Percentiles rank a stretch among this genome's conserved stretches.
Conservation (phyloP, 2,888 invertebrate species). For the Agriotes lineatus region DNA sequence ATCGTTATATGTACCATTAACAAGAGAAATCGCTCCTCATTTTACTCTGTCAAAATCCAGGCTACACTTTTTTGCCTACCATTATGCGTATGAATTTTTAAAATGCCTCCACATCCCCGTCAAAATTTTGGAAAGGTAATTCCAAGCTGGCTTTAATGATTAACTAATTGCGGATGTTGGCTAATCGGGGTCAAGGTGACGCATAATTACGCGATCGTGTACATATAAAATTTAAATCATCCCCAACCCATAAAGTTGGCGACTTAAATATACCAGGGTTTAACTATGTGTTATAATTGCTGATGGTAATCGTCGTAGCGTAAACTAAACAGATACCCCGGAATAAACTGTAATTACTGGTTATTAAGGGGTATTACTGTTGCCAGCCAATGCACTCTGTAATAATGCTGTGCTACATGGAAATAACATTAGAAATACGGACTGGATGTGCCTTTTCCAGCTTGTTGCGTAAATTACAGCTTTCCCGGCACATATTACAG, state of each 20-base stretch:
- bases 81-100: too few relatives aligned
- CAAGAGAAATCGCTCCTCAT: too few relatives aligned
- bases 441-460: slow-evolving; percentile 6
- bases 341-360: slow-evolving; percentile 44
- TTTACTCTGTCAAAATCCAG: too few relatives aligned
- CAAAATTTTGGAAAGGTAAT: not conserved
- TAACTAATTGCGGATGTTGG: not conserved
- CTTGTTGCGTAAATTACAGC: slow-evolving; percentile 9
- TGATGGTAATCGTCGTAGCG: slow-evolving; percentile 44
- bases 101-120: too few relatives aligned
- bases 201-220: slow-evolving; percentile 19
- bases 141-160: not conserved
- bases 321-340: slow-evolving; percentile 45
- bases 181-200: not conserved
- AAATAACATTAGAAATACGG: slow-evolving; percentile 28
- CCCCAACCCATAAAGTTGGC: slow-evolving; percentile 29
- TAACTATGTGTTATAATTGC: slow-evolving; percentile 43
- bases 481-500: not conserved
- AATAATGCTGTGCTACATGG: slow-evolving; percentile 25
- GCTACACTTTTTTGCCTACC: too few relatives aligned
- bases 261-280: slow-evolving; percentile 36
- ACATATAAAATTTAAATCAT: slow-evolving; percentile 32
- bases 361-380: slow-evolving; percentile 44
- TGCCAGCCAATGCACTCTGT: slow-evolving; percentile 28
- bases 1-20: too few relatives aligned